Conservation (phyloP, 2,888 invertebrate genomes). For the Xestia ashworthii region DNA sequence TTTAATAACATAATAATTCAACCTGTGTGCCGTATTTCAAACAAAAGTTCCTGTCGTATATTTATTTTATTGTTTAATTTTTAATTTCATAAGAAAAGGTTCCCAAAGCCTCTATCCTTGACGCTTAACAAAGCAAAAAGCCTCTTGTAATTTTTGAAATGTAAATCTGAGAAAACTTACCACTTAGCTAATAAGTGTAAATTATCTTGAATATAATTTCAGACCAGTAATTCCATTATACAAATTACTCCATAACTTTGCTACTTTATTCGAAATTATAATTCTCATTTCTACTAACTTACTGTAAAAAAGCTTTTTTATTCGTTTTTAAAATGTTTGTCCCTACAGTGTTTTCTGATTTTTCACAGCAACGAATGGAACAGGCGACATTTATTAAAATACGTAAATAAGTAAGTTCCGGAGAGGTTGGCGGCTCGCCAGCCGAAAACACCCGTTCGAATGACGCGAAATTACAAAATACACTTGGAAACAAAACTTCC, state of each 20-base stretch:
- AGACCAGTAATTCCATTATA: constrained; percentile 19
- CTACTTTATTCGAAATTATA: constrained; percentile 26
- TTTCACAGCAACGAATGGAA: constrained; percentile 43
- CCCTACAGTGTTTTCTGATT: constrained; percentile 32
- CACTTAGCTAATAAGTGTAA: constrained; percentile 22
- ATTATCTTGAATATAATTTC: constrained; percentile 27
- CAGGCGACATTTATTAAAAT: constrained; percentile 67
- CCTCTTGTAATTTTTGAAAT: constrained; percentile 4
- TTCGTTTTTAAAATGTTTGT: constrained; percentile 14
- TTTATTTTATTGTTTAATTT: constrained; percentile 1
- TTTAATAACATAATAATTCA: constrained; percentile 22
- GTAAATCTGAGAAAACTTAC: background rate
- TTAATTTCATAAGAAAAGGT: background rate
- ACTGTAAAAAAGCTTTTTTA: constrained; percentile 12
- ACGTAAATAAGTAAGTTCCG: constrained; percentile 64
- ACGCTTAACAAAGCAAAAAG: background rate
- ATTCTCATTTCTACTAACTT: constrained; percentile 32
- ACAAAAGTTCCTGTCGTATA: constrained; percentile 1
- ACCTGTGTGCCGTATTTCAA: background rate
- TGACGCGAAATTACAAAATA: constrained; percentile 52
- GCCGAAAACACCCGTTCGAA: constrained; percentile 45
- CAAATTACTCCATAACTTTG: constrained; percentile 39
- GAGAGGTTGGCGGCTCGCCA: constrained; percentile 65
- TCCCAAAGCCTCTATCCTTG: background rate
- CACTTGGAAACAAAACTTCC: constrained; percentile 24